phyloP scores from a whole-genome alignment of 2,797 vertebrate genomes.

The Myotis pilosus region DNA sequence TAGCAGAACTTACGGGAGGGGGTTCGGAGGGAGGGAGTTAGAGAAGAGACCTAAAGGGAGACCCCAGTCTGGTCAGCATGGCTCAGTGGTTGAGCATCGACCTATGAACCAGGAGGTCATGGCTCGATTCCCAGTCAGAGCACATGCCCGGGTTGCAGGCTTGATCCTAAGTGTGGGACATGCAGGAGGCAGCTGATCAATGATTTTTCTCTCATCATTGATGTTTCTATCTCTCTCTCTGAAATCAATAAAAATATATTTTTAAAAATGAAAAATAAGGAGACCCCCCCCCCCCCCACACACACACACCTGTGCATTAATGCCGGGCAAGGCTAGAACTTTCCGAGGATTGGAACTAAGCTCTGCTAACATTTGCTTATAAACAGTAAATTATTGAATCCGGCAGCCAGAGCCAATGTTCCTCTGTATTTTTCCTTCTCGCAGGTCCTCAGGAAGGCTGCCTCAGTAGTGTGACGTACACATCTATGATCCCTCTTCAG shows the following conservation, averaged over 20 bases:
- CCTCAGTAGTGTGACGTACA: slow-evolving; percentile 91
- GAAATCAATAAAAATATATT: no score
- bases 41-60: not conserved
- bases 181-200: no score
- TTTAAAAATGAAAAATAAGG: not conserved
- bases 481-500: slow-evolving; percentile 93
- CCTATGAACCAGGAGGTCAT: no score
- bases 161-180: no score
- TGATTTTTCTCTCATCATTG: no score
- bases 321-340: not conserved
- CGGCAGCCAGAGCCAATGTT: not conserved
- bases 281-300: not conserved
- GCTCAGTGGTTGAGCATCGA: no score
- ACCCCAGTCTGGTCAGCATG: not conserved
- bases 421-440: not conserved
- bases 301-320: not conserved
- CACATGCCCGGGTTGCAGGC: no score
- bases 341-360: not conserved
- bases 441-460: slow-evolving; percentile 92
- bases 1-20: not conserved
- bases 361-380: not conserved
- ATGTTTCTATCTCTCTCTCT: no score
- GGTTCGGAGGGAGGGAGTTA: fast-evolving
- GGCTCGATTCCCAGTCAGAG: no score
- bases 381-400: not conserved